Base-by-base conservation (phyloP, 1,140 invertebrate genomes). In the Belonocnema kinseyi region DNA sequence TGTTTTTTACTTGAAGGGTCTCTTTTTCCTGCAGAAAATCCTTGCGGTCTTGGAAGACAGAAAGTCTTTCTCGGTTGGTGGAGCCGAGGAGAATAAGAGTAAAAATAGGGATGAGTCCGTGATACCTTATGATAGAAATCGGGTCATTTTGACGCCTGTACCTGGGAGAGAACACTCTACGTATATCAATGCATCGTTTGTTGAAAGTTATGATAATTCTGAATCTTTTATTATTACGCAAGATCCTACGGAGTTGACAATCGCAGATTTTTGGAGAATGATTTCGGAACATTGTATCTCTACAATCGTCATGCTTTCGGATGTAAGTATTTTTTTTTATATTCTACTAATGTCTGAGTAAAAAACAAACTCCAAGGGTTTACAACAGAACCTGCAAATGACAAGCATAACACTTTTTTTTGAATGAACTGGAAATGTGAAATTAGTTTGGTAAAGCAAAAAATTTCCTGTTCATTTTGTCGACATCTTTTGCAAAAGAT, bases 121-220 rank as follows among this genome's bases (percentile, higher is more conserved):
- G 72, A 94, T 99, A 91, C 98, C 98, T 26, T 99, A 97, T 90
- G 97, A 98, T 90, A 93, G 96, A 85, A 98, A 97, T 92, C 92
- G 97, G 80, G 97, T 98, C 51, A 97, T 97, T 83, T 91, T 97
- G 12, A 95, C 95, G 26, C 97, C 97, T 11, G 92, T 97, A 82
- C 94, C 96, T 72, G 94, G 94, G 46, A 93, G 94, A 85, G 97
- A 98, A 88, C 96, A 97, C 88, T 98, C 97, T 40, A 98, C 98
- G 1, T 99, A 99, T 87, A 99, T 99, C 82, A 99, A 99, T 91
- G 98, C 98, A 3, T 98, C 97, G 2, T 99, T 98, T 89, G 97
- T 99, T 82, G 97, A 99, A 92, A 97, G 97, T 17, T 99, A 99
- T 88, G 96, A 98, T 86, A 97, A 98, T 90, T 95, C 95, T 0